Evolutionary conservation across 2,888 invertebrate species (phyloP).

Genomic region (Agrilus cyanescens): DNA sequence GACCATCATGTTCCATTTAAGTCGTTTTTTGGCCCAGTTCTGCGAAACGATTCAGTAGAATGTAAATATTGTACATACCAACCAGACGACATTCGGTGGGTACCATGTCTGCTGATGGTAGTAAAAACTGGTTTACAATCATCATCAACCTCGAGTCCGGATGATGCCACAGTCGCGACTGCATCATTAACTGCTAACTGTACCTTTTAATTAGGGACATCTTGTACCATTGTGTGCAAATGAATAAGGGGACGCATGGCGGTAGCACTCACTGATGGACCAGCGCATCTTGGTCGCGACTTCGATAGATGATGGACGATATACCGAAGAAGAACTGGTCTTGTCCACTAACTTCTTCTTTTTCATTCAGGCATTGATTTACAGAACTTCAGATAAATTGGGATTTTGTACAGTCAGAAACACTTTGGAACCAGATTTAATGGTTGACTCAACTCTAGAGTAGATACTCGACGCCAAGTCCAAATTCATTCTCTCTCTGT

Average conservation of each 20-base stretch:
- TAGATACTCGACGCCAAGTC: too few relatives aligned
- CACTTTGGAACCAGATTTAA: too few relatives aligned
- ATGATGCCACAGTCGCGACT: constrained; percentile 3
- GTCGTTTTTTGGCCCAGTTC: too few relatives aligned
- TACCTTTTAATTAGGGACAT: constrained; percentile 28
- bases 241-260: constrained; percentile 18
- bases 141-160: too few relatives aligned
- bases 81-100: neutral
- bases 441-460: too few relatives aligned
- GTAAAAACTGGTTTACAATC: constrained; percentile 11
- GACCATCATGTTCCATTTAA: too few relatives aligned
- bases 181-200: constrained; percentile 29
- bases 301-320: neutral
- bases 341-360: neutral
- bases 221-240: constrained; percentile 28
- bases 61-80: neutral
- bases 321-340: neutral
- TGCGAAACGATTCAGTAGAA: too few relatives aligned
- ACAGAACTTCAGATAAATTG: neutral
- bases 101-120: neutral
- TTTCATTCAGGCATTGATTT: neutral
- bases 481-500: too few relatives aligned
- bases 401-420: neutral
- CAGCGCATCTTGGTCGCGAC: too few relatives aligned
- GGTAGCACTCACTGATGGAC: neutral